Conservation (phyloP, 2,888 invertebrate genomes). For the Spilarctia lutea region DNA sequence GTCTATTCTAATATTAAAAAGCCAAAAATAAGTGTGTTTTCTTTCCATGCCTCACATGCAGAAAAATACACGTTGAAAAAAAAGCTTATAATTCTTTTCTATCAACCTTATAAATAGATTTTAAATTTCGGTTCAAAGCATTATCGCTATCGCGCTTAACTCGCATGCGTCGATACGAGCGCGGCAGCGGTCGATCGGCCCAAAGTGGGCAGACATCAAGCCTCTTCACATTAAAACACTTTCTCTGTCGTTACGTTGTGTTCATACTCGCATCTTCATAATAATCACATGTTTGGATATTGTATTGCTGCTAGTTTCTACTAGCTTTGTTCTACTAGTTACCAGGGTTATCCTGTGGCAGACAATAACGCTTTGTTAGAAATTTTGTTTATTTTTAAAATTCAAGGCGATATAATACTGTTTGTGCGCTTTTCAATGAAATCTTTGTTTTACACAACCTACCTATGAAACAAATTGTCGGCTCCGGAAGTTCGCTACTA, state of each 20-base stretch:
- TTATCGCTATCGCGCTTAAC: slow-evolving; percentile 35
- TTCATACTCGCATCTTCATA: slow-evolving; percentile 33
- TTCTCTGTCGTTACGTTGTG: slow-evolving; percentile 54
- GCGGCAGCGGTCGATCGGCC: slow-evolving; percentile 29
- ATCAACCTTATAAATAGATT: not conserved
- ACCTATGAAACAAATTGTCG: not conserved
- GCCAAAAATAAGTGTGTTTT: no score
- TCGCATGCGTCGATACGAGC: slow-evolving; percentile 17
- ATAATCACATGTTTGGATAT: slow-evolving; percentile 35
- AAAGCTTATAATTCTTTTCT: not conserved
- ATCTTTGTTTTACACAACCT: not conserved
- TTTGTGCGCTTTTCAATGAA: not conserved
- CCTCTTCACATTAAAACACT: slow-evolving; percentile 63
- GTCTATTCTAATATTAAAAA: no score
- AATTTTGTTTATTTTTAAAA: not conserved
- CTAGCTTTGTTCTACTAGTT: not conserved
- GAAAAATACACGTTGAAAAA: not conserved
- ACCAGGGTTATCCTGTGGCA: not conserved
- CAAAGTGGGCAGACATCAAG: slow-evolving; percentile 57
- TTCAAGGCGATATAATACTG: not conserved
- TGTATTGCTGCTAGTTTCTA: slow-evolving; percentile 21
- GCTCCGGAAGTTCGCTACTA: no score
- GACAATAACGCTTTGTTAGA: not conserved
- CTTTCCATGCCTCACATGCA: no score
- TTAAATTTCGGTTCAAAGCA: slow-evolving; percentile 15